Evolutionary conservation across 2,888 invertebrate species (phyloP).

Genomic region (Athrips mouffetella): DNA sequence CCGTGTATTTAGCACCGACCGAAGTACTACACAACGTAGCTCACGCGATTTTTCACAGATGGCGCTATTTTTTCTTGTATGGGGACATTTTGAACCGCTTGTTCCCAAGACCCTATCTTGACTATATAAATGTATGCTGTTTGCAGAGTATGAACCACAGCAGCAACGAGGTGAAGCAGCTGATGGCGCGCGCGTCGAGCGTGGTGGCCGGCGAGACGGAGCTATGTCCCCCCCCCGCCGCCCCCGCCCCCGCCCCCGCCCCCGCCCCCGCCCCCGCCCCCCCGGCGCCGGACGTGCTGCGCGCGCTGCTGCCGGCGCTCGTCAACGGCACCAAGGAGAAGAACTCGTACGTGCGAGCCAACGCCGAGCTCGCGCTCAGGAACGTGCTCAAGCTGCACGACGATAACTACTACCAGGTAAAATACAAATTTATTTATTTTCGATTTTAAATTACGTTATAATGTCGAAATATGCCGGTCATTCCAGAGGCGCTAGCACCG

Average conservation of each 20-base stretch:
- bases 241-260: conserved; percentile 42
- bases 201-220: conserved; percentile 86
- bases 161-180: conserved; percentile 96
- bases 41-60: no score
- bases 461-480: no score
- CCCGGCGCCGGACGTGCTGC: conserved; percentile 82
- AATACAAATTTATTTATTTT: no score
- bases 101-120: no score
- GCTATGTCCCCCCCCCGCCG: no score
- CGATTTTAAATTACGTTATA: no score
- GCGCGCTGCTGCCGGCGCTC: conserved; percentile 90
- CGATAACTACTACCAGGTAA: conserved; percentile 84
- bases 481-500: no score
- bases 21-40: no score
- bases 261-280: conserved; percentile 44
- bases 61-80: no score
- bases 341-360: conserved; percentile 95
- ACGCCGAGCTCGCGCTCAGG: conserved; percentile 94
- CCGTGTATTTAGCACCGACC: no score
- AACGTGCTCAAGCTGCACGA: conserved; percentile 89
- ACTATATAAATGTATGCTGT: no score
- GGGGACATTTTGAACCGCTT: no score
- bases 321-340: conserved; percentile 99
- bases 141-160: conserved; percentile 92
- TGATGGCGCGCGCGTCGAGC: conserved; percentile 88